Percentiles rank a stretch among this genome's conserved stretches.
Evolutionary conservation across 2,113 vertebrate genomes (phyloP).

Genomic region (Hippocampus mohnikei): DNA sequence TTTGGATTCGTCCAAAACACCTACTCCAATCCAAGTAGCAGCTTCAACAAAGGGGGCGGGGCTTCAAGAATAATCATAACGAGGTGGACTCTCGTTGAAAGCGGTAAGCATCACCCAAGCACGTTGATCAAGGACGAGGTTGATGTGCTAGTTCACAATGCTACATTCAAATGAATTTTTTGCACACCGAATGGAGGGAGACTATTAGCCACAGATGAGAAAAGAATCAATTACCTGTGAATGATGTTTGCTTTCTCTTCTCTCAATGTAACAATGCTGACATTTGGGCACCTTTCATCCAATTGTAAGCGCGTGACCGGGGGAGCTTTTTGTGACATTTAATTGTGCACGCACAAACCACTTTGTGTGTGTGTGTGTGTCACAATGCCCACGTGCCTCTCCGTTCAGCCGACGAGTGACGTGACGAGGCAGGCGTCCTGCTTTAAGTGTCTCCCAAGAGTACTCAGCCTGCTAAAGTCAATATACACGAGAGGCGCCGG

Average conservation of each 20-base stretch:
- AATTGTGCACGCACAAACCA: not conserved
- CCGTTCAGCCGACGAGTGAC: conserved; percentile 24
- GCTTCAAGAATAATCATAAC: too few species aligned
- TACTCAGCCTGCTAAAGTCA: conserved; percentile 9
- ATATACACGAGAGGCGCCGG: conserved; percentile 10
- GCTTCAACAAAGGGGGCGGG: too few species aligned
- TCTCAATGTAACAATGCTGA: not conserved
- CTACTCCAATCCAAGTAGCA: too few species aligned
- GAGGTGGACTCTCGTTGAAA: too few species aligned
- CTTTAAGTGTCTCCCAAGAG: conserved; percentile 34
- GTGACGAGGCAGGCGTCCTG: conserved; percentile 26
- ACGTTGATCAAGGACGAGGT: too few species aligned
- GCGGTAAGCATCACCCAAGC: too few species aligned
- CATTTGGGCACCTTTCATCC: not conserved
- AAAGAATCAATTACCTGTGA: not conserved
- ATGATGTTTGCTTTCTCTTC: not conserved
- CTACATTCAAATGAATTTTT: not conserved
- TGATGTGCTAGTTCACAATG: not conserved
- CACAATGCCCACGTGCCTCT: conserved; percentile 1
- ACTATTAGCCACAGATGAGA: not conserved
- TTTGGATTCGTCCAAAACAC: too few species aligned
- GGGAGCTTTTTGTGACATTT: conserved; percentile 9
- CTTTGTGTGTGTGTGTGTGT: not conserved
- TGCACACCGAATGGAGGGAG: not conserved
- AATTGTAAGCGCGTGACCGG: not conserved